These are phyloP conservation scores for Metellina segmentata DNA, from an alignment of 2,888 invertebrate species.

Conservation along the genomic window DNA sequence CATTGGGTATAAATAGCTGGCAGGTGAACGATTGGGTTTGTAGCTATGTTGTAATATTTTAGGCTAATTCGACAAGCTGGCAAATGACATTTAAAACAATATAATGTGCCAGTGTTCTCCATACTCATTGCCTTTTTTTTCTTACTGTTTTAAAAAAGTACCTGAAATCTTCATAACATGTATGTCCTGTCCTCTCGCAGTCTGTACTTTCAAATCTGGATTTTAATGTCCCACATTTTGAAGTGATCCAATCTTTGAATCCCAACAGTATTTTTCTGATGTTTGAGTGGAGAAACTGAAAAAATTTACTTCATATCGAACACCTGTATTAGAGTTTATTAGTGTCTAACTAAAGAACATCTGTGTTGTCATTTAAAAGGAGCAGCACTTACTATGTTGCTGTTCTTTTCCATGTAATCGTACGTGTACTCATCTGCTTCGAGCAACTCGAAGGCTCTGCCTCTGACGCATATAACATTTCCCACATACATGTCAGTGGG, in stretches of 20 bases:
- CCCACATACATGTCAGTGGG: slow-evolving; percentile 63
- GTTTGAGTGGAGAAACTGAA: slow-evolving; percentile 57
- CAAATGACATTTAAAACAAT: too few relatives aligned
- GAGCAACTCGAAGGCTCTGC: slow-evolving; percentile 6
- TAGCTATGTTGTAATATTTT: too few relatives aligned
- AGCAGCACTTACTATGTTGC: slow-evolving; percentile 30
- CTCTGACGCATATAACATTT: slow-evolving; percentile 47
- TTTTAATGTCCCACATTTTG: slow-evolving; percentile 32
- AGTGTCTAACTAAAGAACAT: too few relatives aligned
- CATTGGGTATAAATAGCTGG: too few relatives aligned
- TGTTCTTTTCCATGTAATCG: slow-evolving; percentile 67
- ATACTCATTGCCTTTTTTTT: too few relatives aligned
- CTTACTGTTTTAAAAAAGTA: neutral
- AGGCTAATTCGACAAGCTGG: too few relatives aligned
- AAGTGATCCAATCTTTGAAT: slow-evolving; percentile 26
- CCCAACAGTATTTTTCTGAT: slow-evolving; percentile 38
- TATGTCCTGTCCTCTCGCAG: slow-evolving; percentile 13
- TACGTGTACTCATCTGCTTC: slow-evolving; percentile 72
- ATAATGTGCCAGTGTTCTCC: too few relatives aligned
- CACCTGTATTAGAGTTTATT: too few relatives aligned
- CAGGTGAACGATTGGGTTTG: too few relatives aligned
- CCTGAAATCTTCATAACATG: slow-evolving; percentile 62
- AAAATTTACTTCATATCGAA: neutral
- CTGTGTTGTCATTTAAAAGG: neutral
- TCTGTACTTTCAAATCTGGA: slow-evolving; percentile 42